These are phyloP conservation scores for Nicator chloris DNA, from an alignment of 2,113 vertebrate species.

Conservation along the genomic window DNA sequence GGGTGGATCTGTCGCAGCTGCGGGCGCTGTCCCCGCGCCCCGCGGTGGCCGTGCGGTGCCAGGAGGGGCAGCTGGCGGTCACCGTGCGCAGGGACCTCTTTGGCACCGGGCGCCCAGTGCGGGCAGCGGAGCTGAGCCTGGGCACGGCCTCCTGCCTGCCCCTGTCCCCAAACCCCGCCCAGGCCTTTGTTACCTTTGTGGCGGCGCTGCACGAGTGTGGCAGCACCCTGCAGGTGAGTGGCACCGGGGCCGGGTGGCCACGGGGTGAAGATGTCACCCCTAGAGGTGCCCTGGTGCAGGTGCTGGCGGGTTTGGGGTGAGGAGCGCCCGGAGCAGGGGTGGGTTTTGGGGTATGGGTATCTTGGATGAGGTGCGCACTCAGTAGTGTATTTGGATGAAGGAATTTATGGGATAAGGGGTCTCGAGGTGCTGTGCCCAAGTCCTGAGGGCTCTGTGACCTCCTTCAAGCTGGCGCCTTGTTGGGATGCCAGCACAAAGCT, in stretches of 20 bases:
- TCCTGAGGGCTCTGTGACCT: not conserved
- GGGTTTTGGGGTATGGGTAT: not conserved
- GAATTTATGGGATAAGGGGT: not conserved
- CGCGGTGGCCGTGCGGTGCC: not conserved
- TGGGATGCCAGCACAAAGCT: too few relatives aligned
- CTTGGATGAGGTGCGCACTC: fast-evolving
- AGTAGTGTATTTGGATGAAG: not conserved
- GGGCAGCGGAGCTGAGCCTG: not conserved
- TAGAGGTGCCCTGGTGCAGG: fast-evolving
- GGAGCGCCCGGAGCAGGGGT: not conserved
- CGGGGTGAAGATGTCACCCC: not conserved
- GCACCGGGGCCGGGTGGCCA: fast-evolving
- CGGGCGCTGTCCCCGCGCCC: not conserved
- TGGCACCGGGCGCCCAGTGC: not conserved
- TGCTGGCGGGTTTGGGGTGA: not conserved
- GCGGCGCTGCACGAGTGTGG: not conserved
- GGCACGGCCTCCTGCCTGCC: not conserved
- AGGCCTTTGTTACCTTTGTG: not conserved
- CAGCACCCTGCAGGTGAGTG: not conserved
- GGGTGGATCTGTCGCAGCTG: not conserved
- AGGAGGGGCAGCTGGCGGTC: not conserved
- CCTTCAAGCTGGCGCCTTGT: fast-evolving
- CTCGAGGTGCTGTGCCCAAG: fast-evolving
- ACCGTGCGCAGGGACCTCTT: not conserved
- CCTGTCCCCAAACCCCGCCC: not conserved